Evolutionary conservation across 2,797 vertebrate genomes (phyloP), one percentile per base, ranked within the genome.

Genomic region (Halcyon chelicuti): DNA sequence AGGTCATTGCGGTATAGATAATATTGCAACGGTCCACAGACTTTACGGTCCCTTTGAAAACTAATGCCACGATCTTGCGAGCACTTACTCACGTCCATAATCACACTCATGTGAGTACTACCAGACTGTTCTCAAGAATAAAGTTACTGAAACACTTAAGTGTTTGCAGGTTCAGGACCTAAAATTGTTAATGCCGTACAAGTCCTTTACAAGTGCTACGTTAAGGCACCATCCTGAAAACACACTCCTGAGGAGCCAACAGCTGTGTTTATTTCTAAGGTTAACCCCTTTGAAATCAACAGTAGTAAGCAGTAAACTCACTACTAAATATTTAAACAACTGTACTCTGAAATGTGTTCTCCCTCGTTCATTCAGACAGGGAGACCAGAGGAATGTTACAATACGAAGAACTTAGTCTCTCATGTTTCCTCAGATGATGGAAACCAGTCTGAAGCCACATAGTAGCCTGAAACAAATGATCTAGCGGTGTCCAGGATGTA

Each of bases 1-100:
- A 95, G 95, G 75, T 91, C 92, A 47, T 77, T 93, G 91, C 75
- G 74, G 29, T 61, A 61, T 39, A 87, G 82, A 28, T 77, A 65
- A 77, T 87, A 91, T 87, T 67, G 86, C 90, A 93, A 65, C 60
- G 93, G 71, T 54, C 88, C 37, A 5, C 8, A 44, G 77, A 90
- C 74, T 97, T 96, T 95, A 96, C 15, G 3, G 55, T 76, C 63
- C 86, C 94, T 95, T 96, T 96, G 95, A 96, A 96, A 96, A 94
- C 52, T 82, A 95, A 96, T 73, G 77, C 90, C 25, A 0, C 4
- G 31, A 68, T 88, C 61, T 89, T 79, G 57, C 10, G 6, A 94
- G 67, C 93, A 57, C 55, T 94, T 88, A 82, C 44, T 77, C 6
- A 5, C 42, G 26, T 78, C 83, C 17, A 0, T 92, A 95, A 96